phyloP scores from a whole-genome alignment of 1,140 invertebrate genomes.

The Eupristina koningsbergeri region DNA sequence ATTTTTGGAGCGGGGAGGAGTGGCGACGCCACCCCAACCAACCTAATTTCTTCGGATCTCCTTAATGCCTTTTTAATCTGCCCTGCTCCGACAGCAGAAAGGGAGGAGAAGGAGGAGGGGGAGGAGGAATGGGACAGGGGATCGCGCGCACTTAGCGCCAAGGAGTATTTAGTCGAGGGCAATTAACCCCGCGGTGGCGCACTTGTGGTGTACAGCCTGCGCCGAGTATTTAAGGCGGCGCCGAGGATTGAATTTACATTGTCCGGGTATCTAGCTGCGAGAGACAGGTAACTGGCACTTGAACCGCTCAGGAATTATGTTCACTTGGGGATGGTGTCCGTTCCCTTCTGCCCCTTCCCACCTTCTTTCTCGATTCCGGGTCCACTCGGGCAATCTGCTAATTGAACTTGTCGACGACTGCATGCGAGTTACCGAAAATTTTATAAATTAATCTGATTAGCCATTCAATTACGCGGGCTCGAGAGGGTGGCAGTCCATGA shows the following conservation, averaged over 20 bases:
- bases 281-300: slow-evolving; percentile 49
- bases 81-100: neutral
- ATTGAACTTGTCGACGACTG: slow-evolving; percentile 59
- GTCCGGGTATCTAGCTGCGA: slow-evolving; percentile 52
- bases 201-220: neutral
- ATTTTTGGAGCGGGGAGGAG: neutral
- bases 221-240: slow-evolving; percentile 45
- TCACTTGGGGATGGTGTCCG: neutral
- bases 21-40: neutral
- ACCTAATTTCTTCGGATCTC: slow-evolving; percentile 35
- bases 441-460: slow-evolving; percentile 70
- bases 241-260: slow-evolving; percentile 62
- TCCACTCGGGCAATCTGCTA: slow-evolving; percentile 59
- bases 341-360: neutral
- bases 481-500: slow-evolving; percentile 49
- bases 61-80: slow-evolving; percentile 36
- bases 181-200: slow-evolving; percentile 60
- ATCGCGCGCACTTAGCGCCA: slow-evolving; percentile 1
- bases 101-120: neutral
- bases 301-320: neutral
- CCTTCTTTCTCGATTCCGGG: neutral
- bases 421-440: slow-evolving; percentile 62
- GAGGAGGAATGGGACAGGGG: neutral
- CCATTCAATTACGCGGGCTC: slow-evolving; percentile 61
- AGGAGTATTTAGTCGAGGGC: slow-evolving; percentile 64